Conservation (phyloP, 35 echinoderm and acorn worm species). For the Eucidaris tribuloides region DNA sequence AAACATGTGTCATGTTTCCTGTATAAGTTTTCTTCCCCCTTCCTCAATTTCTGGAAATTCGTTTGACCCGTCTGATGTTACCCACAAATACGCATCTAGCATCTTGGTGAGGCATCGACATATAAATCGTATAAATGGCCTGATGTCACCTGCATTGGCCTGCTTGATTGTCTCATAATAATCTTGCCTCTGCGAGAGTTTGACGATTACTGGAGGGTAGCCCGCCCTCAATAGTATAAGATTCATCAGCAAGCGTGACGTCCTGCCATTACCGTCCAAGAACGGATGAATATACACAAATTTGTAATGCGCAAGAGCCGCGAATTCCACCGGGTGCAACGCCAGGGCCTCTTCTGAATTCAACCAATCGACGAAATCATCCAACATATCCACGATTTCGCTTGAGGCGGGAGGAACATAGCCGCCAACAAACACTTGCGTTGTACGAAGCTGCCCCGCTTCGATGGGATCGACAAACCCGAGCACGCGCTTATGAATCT, state of each 20-base stretch:
- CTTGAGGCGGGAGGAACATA: constrained; percentile 76
- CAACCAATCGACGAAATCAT: constrained; percentile 87
- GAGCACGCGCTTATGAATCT: constrained; percentile 82
- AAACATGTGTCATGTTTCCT: background rate
- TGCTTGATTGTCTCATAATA: constrained; percentile 85
- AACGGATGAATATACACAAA: constrained; percentile 93
- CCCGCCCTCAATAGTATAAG: constrained; percentile 84
- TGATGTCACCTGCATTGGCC: constrained; percentile 80
- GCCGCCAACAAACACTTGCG: constrained; percentile 87
- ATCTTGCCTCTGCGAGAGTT: constrained; percentile 61
- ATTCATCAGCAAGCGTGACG: constrained; percentile 92
- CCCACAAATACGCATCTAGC: constrained; percentile 83
- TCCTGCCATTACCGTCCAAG: constrained; percentile 89
- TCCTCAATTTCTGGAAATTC: constrained; percentile 61
- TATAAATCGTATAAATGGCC: constrained; percentile 96
- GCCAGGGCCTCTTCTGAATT: constrained; percentile 69
- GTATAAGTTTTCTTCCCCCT: background rate
- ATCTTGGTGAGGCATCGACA: constrained; percentile 60
- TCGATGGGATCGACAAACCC: constrained; percentile 84
- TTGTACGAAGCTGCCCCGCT: constrained; percentile 73
- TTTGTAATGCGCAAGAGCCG: constrained; percentile 93
- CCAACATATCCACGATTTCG: constrained; percentile 57
- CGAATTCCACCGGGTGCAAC: constrained; percentile 89
- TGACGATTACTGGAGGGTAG: constrained; percentile 84
- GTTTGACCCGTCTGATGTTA: constrained; percentile 45